These are phyloP conservation scores for Aromia moschata DNA, from an alignment of 2,888 invertebrate species.

Conservation along the genomic window DNA sequence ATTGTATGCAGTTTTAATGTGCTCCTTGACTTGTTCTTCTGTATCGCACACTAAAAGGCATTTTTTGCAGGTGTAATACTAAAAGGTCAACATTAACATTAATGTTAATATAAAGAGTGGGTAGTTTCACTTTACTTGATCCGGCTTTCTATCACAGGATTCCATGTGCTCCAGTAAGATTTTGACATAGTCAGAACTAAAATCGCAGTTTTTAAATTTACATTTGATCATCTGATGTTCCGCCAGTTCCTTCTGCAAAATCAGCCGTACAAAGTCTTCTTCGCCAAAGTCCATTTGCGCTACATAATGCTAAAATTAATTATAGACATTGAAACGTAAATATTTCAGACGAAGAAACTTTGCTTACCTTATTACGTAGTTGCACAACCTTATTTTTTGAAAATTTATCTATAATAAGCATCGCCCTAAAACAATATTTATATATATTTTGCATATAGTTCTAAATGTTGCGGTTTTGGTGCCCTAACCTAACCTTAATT, in stretches of 20 bases:
- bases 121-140: constrained; percentile 41
- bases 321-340: constrained; percentile 18
- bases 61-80: constrained; percentile 55
- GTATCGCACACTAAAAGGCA: constrained; percentile 49
- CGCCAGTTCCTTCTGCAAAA: constrained; percentile 48
- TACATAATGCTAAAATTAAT: constrained; percentile 41
- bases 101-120: neutral
- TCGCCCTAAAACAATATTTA: constrained; percentile 37
- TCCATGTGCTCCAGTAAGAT: constrained; percentile 53
- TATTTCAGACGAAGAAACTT: neutral
- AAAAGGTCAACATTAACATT: constrained; percentile 32
- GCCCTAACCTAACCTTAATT: too few species aligned
- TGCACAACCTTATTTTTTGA: constrained; percentile 18
- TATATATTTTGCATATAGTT: too few species aligned
- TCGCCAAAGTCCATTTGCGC: constrained; percentile 40
- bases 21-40: constrained; percentile 47
- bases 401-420: constrained; percentile 39
- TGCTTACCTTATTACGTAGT: constrained; percentile 18
- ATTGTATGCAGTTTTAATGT: constrained; percentile 45
- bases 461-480: too few species aligned
- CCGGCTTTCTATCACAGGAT: constrained; percentile 50
- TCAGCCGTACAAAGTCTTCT: constrained; percentile 35
- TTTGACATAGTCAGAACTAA: constrained; percentile 46
- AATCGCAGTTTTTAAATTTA: constrained; percentile 54
- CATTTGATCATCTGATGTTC: constrained; percentile 52